Evolutionary conservation across 2,888 invertebrate species (phyloP), one percentile per base, ranked within the genome.

Genomic region (Taenaris catops): DNA sequence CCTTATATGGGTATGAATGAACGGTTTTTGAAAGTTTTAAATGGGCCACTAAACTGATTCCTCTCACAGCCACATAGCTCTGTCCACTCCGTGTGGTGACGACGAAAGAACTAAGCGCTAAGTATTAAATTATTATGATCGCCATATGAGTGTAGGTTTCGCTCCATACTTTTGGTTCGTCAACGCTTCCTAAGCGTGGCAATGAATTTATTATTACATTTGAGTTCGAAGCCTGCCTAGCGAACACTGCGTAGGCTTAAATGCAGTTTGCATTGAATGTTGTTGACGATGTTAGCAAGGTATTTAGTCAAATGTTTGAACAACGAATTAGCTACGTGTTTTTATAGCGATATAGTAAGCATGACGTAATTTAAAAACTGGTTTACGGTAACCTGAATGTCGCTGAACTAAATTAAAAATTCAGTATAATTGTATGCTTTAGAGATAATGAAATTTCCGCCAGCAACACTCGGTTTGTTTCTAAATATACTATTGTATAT

Each of bases 161-260:
- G 79, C 75, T 76, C 83, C 84, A 67, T 83, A 83, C 50, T 79
- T 84, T 75, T 78, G 75, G 81, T 54, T 55, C 49, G 81, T 55
- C 55, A 61, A 53, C 59, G 76, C 74, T 80, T 81, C 80, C 83
- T 75, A 71, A 64, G 81, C 63, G 76, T 75, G 79, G 71, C 63
- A 66, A 64, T 80, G 84, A 84, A 84, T 84, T 67, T 59, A 69
- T 78, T 70, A 74, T 67, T 58, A 62, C 49, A 38, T 21, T 34
- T 34, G 48, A 45, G 44, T 53, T 27, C 38, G 20, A 23, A 33
- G 51, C 55, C 54, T n/a, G n/a, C n/a, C n/a, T n/a, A n/a, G n/a
- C n/a, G n/a, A 45, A 50, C 53, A 51, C 38, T 39, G 61, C 61
- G 72, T 68, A 61, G 66, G 73, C 47, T 48, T 53, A 48, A 61